Conservation (phyloP, 2,888 invertebrate genomes). For the Lordiphosa andalusiaca region DNA sequence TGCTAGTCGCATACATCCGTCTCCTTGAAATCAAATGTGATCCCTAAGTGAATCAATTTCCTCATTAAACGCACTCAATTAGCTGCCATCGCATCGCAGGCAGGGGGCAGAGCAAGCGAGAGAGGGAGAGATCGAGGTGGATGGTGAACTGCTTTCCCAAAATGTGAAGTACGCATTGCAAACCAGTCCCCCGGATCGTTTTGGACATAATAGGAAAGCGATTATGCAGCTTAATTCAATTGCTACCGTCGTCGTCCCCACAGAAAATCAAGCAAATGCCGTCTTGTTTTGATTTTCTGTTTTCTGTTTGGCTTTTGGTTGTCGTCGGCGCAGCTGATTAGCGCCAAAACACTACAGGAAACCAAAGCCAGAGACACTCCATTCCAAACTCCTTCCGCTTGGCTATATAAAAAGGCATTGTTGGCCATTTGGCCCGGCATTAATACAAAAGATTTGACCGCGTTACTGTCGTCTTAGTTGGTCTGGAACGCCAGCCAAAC, state of each 20-base stretch:
- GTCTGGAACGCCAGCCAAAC: conserved; percentile 7
- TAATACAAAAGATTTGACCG: conserved; percentile 57
- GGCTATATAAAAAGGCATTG: conserved; percentile 70
- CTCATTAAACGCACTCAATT: conserved; percentile 69
- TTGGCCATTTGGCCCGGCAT: conserved; percentile 53
- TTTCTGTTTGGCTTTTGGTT: conserved; percentile 13
- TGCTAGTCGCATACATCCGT: conserved; percentile 3
- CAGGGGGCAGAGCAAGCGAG: background rate
- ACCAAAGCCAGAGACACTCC: conserved; percentile 25
- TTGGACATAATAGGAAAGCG: conserved; percentile 63
- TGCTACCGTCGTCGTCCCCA: conserved; percentile 6
- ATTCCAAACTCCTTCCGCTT: conserved; percentile 64
- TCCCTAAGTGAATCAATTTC: conserved; percentile 51
- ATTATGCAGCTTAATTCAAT: conserved; percentile 68
- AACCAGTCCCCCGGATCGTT: conserved; percentile 54
- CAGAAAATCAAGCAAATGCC: background rate
- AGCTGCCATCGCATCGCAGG: conserved; percentile 34
- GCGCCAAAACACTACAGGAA: conserved; percentile 60
- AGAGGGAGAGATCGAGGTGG: background rate
- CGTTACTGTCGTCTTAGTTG: conserved; percentile 43
- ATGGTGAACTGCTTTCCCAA: conserved; percentile 48
- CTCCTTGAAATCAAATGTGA: conserved; percentile 2
- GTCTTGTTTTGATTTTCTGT: background rate
- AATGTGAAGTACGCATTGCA: conserved; percentile 40
- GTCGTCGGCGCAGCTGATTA: conserved; percentile 22